A percentile compares a stretch with the other conserved stretches of the same genome.
Evolutionary conservation across 2,113 vertebrate genomes (phyloP).

Genomic region (Brachyhypopomus occidentalis): DNA sequence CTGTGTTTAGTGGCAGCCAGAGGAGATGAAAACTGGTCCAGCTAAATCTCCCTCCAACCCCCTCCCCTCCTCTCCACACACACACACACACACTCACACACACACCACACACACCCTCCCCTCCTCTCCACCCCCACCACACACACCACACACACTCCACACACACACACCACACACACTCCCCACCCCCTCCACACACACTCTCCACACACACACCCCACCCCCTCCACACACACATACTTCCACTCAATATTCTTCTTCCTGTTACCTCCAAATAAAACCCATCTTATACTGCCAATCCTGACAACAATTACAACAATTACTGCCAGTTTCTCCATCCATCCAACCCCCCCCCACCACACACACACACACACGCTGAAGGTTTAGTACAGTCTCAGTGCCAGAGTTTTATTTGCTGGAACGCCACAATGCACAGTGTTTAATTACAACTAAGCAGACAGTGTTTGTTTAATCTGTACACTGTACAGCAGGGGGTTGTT

Average conservation of each 20-base stretch:
- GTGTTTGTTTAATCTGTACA: slow-evolving; percentile 56
- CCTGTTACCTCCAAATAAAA: slow-evolving; percentile 28
- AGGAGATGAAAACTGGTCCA: neutral
- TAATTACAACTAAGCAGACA: slow-evolving; percentile 60
- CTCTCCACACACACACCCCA: neutral
- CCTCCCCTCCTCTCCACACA: neutral
- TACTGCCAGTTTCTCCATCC: slow-evolving; percentile 58
- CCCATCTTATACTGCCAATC: slow-evolving; percentile 48
- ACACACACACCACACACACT: too few species aligned
- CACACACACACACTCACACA: neutral
- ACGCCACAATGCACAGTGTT: slow-evolving; percentile 54
- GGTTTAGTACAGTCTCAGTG: slow-evolving; percentile 33
- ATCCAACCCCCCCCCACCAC: slow-evolving; percentile 11
- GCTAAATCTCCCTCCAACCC: neutral
- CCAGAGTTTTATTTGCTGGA: slow-evolving; percentile 59
- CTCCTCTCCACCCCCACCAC: neutral
- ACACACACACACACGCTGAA: slow-evolving; percentile 19
- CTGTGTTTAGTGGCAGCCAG: neutral
- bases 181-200: neutral
- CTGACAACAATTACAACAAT: slow-evolving; percentile 60
- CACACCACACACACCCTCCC: too few species aligned
- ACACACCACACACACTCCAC: neutral
- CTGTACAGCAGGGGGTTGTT: slow-evolving; percentile 16
- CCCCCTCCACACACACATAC: neutral
- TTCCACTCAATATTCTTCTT: slow-evolving; percentile 15